Evolutionary conservation across 2,113 vertebrate genomes (phyloP), one percentile per base, ranked within the genome.

Genomic region (Cyphomyrus plagiostoma): DNA sequence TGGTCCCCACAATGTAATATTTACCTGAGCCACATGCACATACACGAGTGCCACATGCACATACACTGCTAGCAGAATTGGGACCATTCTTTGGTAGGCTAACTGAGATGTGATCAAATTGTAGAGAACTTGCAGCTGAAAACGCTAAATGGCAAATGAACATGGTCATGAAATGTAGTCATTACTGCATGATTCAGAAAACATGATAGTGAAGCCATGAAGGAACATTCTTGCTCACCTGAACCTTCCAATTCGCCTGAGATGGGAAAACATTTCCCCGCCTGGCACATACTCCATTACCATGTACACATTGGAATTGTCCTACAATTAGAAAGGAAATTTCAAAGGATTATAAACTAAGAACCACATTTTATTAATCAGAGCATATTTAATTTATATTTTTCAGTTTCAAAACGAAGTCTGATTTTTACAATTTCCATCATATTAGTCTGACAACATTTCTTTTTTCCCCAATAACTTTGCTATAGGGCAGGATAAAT

Each of bases 231-330:
- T 52, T 0, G 6, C 88, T 93, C 94, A 99, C 98, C 98, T 99
- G 97, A 99, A 99, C 94, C 98, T 97, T 95, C 98, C 98, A 30
- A 98, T 99, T 96, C 98, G 98, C 95, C 98, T 97, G 94, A 99
- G 97, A 95, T 99, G 98, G 92, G 98, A 99, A 95, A 99, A 99
- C 98, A 99, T 99, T 96, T 99, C 98, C 92, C 98, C 98, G 77
- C 98, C 98, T 74, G 98, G 98, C 89, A 99, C 98, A 93, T 98
- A 99, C 93, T 99, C 98, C 98, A 99, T 99, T 93, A 99, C 97
- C 98, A 99, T 99, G 95, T 99, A 99, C 95, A 99, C 97, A 96
- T 99, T 99, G 95, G 98, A 99, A 96, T 99, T 98, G 95, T 99
- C 98, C 98, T 99, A 94, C 91, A 89, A 77, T 80, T 17, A 92